A percentile compares a stretch with the other conserved stretches of the same genome.
These are phyloP conservation scores for Thryonomys swinderianus DNA, from an alignment of 2,113 vertebrate genomes.

Conservation along the genomic window DNA sequence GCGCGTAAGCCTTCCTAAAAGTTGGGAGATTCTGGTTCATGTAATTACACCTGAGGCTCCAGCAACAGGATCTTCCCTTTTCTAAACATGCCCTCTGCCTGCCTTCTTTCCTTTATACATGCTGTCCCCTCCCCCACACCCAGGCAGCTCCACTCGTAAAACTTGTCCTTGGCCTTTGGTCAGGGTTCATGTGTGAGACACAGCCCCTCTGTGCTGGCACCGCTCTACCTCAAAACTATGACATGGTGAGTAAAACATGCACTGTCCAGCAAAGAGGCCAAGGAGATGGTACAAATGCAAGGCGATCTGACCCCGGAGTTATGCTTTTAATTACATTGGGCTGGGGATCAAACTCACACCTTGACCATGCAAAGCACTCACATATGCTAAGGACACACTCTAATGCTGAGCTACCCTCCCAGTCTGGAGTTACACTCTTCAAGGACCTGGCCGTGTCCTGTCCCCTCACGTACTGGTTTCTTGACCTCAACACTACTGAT, in stretches of 20 bases:
- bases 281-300: background rate
- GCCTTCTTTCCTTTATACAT: background rate
- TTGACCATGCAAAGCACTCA: background rate
- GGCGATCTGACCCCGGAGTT: background rate
- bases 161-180: background rate
- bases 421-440: background rate
- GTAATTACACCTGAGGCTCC: background rate
- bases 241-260: background rate
- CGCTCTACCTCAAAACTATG: too few species aligned
- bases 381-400: background rate
- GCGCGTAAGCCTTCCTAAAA: background rate
- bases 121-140: background rate
- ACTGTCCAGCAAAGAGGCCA: background rate
- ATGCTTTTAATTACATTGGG: background rate
- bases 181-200: fast-evolving
- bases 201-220: background rate
- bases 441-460: background rate
- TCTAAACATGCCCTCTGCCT: background rate
- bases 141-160: background rate
- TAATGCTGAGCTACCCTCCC: background rate
- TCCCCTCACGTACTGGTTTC: background rate
- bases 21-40: background rate
- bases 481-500: background rate
- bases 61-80: too few species aligned
- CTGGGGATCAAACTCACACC: background rate